These are phyloP conservation scores for Lepas anatifera DNA, from an alignment of 2,888 invertebrate genomes.

Conservation along the genomic window DNA sequence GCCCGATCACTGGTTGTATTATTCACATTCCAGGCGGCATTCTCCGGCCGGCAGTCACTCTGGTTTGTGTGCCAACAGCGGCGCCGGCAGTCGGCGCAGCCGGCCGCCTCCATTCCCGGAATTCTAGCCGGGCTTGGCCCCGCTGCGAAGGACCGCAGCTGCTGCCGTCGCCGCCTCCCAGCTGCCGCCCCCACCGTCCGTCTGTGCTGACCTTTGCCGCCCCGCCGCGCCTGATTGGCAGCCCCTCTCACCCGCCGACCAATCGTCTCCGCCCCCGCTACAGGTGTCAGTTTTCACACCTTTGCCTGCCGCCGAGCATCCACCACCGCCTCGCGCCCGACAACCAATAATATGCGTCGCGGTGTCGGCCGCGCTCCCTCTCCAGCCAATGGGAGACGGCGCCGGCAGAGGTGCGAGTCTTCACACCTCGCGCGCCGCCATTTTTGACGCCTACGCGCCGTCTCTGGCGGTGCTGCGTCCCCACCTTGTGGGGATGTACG, in stretches of 20 bases:
- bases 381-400: background rate
- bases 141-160: too few species aligned
- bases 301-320: constrained; percentile 1
- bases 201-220: background rate
- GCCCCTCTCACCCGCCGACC: background rate
- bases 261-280: background rate
- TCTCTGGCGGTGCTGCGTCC: too few species aligned
- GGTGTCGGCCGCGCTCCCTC: background rate
- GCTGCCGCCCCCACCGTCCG: background rate
- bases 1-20: too few species aligned
- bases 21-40: too few species aligned
- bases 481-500: too few species aligned
- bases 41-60: too few species aligned
- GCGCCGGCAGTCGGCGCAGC: too few species aligned
- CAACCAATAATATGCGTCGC: background rate
- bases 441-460: background rate
- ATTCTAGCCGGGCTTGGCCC: too few species aligned
- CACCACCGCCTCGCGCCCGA: too few species aligned
- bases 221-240: too few species aligned
- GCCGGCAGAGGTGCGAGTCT: background rate
- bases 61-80: too few species aligned
- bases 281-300: constrained; percentile 12
- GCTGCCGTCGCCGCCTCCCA: background rate
- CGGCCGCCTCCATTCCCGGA: too few species aligned
- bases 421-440: constrained; percentile 5